Evolutionary conservation across 2,113 vertebrate species (phyloP).

Genomic region (Cebus imitator): DNA sequence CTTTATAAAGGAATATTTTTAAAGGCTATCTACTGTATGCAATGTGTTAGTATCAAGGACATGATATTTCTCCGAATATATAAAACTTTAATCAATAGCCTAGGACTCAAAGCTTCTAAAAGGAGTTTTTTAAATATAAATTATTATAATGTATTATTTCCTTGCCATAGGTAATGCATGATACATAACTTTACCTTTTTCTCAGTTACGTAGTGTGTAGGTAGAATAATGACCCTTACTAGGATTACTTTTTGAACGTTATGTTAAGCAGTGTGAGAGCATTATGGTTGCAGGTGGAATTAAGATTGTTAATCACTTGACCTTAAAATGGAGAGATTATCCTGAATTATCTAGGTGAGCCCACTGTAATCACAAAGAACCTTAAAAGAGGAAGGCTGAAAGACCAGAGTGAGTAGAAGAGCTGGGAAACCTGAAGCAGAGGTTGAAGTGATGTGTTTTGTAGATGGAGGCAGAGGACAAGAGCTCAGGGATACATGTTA

Average conservation of each 20-base stretch:
- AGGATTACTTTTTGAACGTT: not conserved
- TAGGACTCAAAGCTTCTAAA: not conserved
- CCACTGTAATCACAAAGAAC: not conserved
- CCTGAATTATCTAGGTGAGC: not conserved
- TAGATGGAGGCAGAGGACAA: not conserved
- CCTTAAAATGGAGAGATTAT: not conserved
- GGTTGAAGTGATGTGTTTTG: not conserved
- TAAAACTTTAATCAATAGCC: not conserved
- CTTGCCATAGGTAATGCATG: not conserved
- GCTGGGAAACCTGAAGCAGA: not conserved
- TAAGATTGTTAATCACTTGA: not conserved
- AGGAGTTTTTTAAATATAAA: not conserved
- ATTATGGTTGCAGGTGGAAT: not conserved
- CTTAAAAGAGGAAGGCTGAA: not conserved
- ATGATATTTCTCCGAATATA: not conserved
- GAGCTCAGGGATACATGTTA: accelerated
- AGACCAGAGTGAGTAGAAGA: not conserved
- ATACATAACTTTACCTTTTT: not conserved
- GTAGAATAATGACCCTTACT: not conserved
- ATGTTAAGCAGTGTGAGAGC: not conserved
- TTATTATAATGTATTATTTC: not conserved
- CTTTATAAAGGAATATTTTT: not conserved
- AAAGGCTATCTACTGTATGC: not conserved
- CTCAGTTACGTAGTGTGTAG: not conserved
- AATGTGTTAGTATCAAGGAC: not conserved